Percentiles rank a stretch among this genome's conserved stretches.
Conservation (phyloP, 2,888 invertebrate species). For the Lycophotia porphyrea region DNA sequence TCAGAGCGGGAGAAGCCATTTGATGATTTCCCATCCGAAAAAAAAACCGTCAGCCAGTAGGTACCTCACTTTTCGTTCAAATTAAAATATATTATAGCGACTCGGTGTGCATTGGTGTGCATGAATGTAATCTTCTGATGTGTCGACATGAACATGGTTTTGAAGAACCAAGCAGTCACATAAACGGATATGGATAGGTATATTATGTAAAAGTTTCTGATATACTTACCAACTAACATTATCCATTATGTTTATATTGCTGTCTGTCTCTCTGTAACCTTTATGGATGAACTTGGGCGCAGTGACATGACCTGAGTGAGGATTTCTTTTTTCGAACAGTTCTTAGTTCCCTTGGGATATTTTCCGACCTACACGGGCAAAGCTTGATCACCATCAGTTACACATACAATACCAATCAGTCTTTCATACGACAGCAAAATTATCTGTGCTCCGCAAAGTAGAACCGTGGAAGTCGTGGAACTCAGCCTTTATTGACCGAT, state of each 20-base stretch:
- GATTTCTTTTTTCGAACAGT: not conserved
- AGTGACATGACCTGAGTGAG: not conserved
- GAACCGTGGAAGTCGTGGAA: constrained; percentile 2
- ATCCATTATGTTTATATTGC: not conserved
- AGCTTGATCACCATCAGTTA: not conserved
- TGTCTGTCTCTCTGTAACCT: not conserved
- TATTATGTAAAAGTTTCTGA: not conserved
- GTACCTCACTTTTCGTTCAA: too few relatives aligned
- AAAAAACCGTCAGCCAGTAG: too few relatives aligned
- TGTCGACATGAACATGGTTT: not conserved
- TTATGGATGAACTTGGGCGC: not conserved
- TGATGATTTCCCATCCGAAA: too few relatives aligned
- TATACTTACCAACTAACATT: not conserved
- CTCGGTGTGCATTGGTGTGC: not conserved
- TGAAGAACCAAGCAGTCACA: not conserved
- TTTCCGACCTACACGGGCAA: not conserved
- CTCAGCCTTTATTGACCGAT: constrained; percentile 7
- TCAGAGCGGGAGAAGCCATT: too few relatives aligned
- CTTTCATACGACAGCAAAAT: not conserved
- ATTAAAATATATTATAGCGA: too few relatives aligned
- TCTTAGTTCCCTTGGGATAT: not conserved
- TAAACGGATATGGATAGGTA: not conserved
- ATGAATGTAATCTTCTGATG: not conserved
- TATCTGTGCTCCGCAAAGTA: constrained; percentile 16
- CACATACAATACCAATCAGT: not conserved